Base-by-base conservation (phyloP, 2,888 invertebrate genomes). In the Torymus aiolomorphi region DNA sequence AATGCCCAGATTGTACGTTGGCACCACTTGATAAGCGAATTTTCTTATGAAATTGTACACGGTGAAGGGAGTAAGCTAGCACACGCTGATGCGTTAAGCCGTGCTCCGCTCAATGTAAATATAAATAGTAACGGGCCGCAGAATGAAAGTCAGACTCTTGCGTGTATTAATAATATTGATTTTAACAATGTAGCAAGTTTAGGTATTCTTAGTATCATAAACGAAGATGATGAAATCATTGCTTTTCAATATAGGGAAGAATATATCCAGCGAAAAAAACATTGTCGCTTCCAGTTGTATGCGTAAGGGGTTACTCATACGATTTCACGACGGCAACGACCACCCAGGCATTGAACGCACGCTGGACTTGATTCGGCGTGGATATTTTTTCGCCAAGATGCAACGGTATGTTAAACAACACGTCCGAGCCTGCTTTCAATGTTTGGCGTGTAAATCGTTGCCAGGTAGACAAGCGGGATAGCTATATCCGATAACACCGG, bases 401-500 rank as follows among this genome's bases (percentile, higher is more conserved):
- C 42, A 49, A 10, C 49, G 65, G 4, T 65, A 65, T 16, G 49
- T 16, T 2, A 65, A 65, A 18, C 65, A 65, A 18, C 65, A 65
- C 49, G 16, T 65, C 2, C n/a, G 18, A 2, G 65, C 65, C n/a
- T 65, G 65, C 13, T 16, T 65, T 2, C 65, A 49, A 49, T 65
- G 65, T 12, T 49, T 65, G 10, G 16, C 16, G 16, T 11, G 8
- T 16, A 67, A 67, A 14, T 24, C 20, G 10, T 16, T 2, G 24
- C 54, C 54, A 14, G 67, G 67, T 14, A 12, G 67, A 11, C 67
- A 67, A 14, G 52, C 54, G 4, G 54, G 67, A 12, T n/a, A n/a
- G n/a, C n/a, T n/a, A n/a, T n/a, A n/a, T n/a, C n/a, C n/a, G n/a
- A n/a, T n/a, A n/a, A n/a, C n/a, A 10, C 65, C 65, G 16, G 65